Base-by-base conservation (phyloP, 2,113 vertebrate genomes). In the Solenodon paradoxus region DNA sequence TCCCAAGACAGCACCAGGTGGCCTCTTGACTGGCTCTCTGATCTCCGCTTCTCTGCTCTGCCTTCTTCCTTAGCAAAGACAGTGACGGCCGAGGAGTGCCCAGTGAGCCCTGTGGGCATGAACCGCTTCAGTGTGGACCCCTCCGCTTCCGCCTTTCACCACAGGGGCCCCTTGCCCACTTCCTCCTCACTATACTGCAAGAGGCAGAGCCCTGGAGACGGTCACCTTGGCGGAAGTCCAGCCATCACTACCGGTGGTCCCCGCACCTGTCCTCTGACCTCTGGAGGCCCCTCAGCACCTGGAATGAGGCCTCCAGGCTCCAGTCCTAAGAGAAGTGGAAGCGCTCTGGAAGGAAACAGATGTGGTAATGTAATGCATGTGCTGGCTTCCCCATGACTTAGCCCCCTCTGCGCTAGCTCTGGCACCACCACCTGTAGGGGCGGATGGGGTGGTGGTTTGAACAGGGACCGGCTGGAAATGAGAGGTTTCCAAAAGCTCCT, bases 261-360 rank as follows among this genome's bases (percentile, higher is more conserved):
- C 91, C 98, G 96, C 16, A 96, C 98, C 78, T 98, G 98, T 45
- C 97, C 97, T 51, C 16, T 92, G 82, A 94, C 98, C 49, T 97
- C 98, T 49, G 98, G 98, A 49, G 98, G 98, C 1, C 97, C 99
- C 16, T 95, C 96, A 0, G 96, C 98, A 53, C 94, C 97, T 64
- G 97, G 97, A 4, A 61, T 98, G 95, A 98, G 97, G 96, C 98
- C 99, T 59, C 99, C 98, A 51, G 97, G 98, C 6, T 99, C 99
- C 66, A 99, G 99, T 74, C 99, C 99, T 49, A 99, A 97, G 9
- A 97, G 97, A 91, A 98, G 97, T 0, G 97, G 98, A 63, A 98
- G 98, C 92, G 99, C 98, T 93, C 98, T 98, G 49, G 99, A 99
- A 82, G 98, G 98, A 98, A 99, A 99, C 98, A 98, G 98, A 98